A percentile compares a stretch with the other conserved stretches of the same genome.
These are phyloP conservation scores for Patagioenas fasciata DNA, from an alignment of 2,113 vertebrate species.

Conservation along the genomic window DNA sequence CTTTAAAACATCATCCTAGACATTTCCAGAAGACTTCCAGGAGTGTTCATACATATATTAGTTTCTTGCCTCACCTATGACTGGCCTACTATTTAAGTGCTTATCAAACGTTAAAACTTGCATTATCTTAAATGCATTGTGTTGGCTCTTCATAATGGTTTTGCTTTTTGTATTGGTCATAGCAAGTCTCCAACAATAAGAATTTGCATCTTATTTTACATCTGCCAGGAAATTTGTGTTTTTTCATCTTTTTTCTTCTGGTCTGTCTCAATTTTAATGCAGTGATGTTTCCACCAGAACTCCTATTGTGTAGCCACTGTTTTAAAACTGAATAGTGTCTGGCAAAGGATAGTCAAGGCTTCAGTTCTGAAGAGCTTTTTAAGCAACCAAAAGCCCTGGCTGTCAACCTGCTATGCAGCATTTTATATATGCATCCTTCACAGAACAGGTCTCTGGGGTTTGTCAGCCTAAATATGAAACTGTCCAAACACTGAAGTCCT, in stretches of 20 bases:
- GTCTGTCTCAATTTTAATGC: background rate
- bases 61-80: background rate
- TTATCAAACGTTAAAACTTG: background rate
- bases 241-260: background rate
- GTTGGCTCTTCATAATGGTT: fast-evolving
- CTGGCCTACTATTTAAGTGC: background rate
- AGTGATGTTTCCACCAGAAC: background rate
- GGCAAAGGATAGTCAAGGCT: background rate
- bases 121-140: background rate
- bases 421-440: background rate
- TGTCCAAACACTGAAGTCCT: background rate
- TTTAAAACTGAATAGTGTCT: background rate
- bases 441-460: background rate
- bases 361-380: background rate
- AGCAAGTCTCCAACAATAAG: background rate
- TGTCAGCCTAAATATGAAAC: background rate
- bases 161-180: background rate
- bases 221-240: background rate
- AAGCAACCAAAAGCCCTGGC: background rate
- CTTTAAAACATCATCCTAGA: background rate
- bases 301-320: background rate
- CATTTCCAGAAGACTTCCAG: background rate
- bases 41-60: background rate
- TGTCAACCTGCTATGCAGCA: background rate
- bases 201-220: background rate